A percentile compares a stretch with the other conserved stretches of the same genome.
These are phyloP conservation scores for Phallusia fumigata DNA, from an alignment of 23 tunicate genomes.

Conservation along the genomic window DNA sequence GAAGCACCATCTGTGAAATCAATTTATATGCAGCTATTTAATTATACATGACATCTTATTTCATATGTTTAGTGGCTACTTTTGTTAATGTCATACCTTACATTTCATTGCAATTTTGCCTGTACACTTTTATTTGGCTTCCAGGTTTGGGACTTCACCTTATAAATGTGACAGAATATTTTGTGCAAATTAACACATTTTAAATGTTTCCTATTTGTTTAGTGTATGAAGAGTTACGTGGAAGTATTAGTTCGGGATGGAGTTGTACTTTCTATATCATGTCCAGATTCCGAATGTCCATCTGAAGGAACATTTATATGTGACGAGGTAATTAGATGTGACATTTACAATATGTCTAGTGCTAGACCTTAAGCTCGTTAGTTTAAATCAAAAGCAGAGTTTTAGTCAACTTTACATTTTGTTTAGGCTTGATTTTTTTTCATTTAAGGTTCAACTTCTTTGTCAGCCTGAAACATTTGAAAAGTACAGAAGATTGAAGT, in stretches of 20 bases:
- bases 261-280: constrained; percentile 61
- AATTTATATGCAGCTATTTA: no score
- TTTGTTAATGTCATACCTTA: no score
- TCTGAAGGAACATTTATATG: constrained; percentile 31
- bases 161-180: no score
- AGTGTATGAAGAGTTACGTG: constrained; percentile 84
- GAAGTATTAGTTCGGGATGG: constrained; percentile 63
- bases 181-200: no score
- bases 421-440: constrained; percentile 27
- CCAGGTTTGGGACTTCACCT: no score
- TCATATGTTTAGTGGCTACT: no score
- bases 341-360: no score
- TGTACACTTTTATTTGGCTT: no score
- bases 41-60: no score
- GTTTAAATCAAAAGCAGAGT: background rate
- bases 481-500: constrained; percentile 48
- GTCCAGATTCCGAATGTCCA: constrained; percentile 81
- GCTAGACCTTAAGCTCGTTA: background rate
- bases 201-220: background rate
- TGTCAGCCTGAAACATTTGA: constrained; percentile 45
- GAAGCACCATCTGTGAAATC: no score
- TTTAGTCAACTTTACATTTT: no score
- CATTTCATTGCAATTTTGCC: no score
- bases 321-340: constrained; percentile 42
- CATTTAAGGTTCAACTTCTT: constrained; percentile 54